Base-by-base conservation (phyloP, 2,113 vertebrate species). In the Brachypteracias leptosomus region DNA sequence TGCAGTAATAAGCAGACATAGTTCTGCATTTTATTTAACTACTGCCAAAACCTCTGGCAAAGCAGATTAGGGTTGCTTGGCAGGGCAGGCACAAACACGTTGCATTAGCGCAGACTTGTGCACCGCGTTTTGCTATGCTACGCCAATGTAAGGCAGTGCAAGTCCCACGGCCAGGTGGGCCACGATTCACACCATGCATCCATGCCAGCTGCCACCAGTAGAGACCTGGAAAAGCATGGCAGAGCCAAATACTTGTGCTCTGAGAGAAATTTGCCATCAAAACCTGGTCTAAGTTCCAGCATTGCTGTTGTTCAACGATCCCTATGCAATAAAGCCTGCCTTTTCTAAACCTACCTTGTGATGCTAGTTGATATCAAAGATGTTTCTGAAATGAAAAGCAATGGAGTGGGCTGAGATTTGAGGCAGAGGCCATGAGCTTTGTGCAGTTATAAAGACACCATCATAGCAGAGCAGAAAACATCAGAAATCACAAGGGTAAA, bases 101-200 rank as follows among this genome's bases (percentile, higher is more conserved):
- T n/a, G 12, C 51, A 20, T 11, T 21, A 74, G 38, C 6, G 4
- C 38, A 70, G 61, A 4, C 35, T 12, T 9, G 4, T 5, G 38
- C 20, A 8, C n/a, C 0, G 2, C 16, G 4, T 26, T 47, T 51
- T 38, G 36, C 35, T 36, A 12, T 0, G 2, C 59, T 47, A 4
- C 5, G 2, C 17, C 2, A 10, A 11, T 0, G 1, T 0, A 1
- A 63, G 67, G 42, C 13, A 9, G 9, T 57, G 61, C 3, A 0
- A 3, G 15, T 15, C 31, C 46, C 11, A 24, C 15, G 38, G n/a
- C 29, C 82, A 70, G 61, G 62, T 44, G 67, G 67, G 35, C 25
- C 67, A 7, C 36, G 25, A 54, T 22, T n/a, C 86, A 74, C 77
- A 31, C n/a, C 7, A 1, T 63, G 19, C 76, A 36, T 7, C 47